Conservation (phyloP, 2,113 vertebrate genomes). For the Antennarius striatus region DNA sequence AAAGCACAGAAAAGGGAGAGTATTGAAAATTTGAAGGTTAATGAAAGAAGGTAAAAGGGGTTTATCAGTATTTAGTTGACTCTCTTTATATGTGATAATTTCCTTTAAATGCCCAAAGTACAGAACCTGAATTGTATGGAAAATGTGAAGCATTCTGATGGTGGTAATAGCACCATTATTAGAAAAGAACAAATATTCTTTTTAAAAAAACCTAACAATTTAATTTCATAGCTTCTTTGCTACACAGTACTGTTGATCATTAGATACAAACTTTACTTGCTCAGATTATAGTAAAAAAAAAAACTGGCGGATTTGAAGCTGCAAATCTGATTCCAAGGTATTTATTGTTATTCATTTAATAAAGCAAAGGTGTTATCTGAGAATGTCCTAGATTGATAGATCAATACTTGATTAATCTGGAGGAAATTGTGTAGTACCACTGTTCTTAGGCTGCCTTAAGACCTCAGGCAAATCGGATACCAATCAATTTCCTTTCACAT, state of each 20-base stretch:
- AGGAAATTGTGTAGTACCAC: no score
- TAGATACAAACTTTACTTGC: background rate
- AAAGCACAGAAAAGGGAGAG: background rate
- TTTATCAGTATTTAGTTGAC: no score
- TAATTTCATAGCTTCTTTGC: background rate
- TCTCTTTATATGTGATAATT: background rate
- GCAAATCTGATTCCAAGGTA: background rate
- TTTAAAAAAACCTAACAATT: background rate
- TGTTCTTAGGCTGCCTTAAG: no score
- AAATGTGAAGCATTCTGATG: background rate
- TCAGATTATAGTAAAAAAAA: slow-evolving; percentile 16
- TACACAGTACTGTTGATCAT: background rate
- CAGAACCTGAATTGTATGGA: background rate
- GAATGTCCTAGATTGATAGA: no score
- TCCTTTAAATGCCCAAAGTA: background rate
- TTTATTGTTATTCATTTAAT: no score
- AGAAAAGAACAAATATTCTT: background rate
- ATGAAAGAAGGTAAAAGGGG: no score
- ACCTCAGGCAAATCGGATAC: no score
- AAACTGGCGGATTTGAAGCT: background rate
- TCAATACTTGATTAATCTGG: no score
- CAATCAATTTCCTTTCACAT: no score
- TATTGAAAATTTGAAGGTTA: no score
- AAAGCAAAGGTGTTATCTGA: no score
- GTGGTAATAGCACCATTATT: background rate